Evolutionary conservation across 2,888 invertebrate species (phyloP), one percentile per base, ranked within the genome.

Genomic region (Sussaba pulchella): DNA sequence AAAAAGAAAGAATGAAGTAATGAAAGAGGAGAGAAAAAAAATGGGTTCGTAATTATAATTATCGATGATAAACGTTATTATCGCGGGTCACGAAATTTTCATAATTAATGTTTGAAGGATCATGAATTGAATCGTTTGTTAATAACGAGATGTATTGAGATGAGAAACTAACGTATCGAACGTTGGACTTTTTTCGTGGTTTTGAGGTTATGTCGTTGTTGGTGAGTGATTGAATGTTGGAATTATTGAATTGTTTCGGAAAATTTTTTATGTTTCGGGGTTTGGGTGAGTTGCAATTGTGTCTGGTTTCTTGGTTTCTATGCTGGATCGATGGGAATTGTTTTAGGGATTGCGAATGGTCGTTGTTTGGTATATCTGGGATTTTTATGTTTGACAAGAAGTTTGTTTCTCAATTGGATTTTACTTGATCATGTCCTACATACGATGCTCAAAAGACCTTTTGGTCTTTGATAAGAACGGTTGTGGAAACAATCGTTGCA

Each of bases 201-300:
- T 69, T 69, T 26, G 52, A 69, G 67, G 67, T 69, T 69, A 69
- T 69, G 67, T 41, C 50, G 31, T 19, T 24, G 19, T 41, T n/a
- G 14, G n/a, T n/a, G 2, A n/a, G 26, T 14, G 67, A 69, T 54
- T 39, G 41, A 69, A 41, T 31, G 24, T 10, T 54, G 10, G 8
- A 14, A 54, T 41, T 54, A 45, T 2, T 6, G 19, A 14, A 67
- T 52, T 26, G 9, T 26, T 14, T 5, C 8, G 54, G 14, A 9
- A 1, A 14, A 41, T 4, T 8, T 6, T 41, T 52, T 39, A 10
- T 6, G 24, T 12, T 24, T 26, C 39, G n/a, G 9, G 5, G n/a
- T 31, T 47, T 6, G 5, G 4, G 19, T 2, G n/a, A 12, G 4
- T 1, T 19, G 36, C 17, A 19, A 0, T 10, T 6, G 36, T 17